Conservation (phyloP, 2,113 vertebrate genomes). For the Amphiprion ocellaris region DNA sequence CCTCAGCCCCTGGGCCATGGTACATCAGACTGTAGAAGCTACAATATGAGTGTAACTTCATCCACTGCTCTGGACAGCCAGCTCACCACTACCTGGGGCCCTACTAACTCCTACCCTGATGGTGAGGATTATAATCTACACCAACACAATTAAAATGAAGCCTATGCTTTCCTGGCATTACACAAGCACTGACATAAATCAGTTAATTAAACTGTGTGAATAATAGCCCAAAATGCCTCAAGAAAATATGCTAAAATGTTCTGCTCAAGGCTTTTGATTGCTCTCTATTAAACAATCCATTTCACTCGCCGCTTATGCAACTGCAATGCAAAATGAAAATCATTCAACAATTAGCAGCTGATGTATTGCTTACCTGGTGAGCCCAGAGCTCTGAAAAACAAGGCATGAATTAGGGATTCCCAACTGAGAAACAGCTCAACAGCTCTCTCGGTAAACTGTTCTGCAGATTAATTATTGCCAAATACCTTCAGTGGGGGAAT, state of each 20-base stretch:
- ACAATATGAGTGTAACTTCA: slow-evolving; percentile 81
- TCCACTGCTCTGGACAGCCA: slow-evolving; percentile 77
- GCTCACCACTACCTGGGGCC: slow-evolving; percentile 76
- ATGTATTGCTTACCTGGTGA: slow-evolving; percentile 53
- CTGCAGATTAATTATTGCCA: slow-evolving; percentile 52
- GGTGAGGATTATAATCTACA: slow-evolving; percentile 66
- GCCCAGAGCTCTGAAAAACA: slow-evolving; percentile 29
- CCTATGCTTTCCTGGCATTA: background rate
- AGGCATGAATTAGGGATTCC: slow-evolving; percentile 35
- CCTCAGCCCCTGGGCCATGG: slow-evolving; percentile 78
- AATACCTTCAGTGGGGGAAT: slow-evolving; percentile 20
- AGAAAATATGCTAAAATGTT: slow-evolving; percentile 37
- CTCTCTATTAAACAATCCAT: slow-evolving; percentile 30
- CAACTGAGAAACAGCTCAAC: slow-evolving; percentile 31
- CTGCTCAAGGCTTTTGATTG: slow-evolving; percentile 30
- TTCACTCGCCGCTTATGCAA: slow-evolving; percentile 18
- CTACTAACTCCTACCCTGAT: slow-evolving; percentile 74
- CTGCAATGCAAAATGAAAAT: slow-evolving; percentile 40
- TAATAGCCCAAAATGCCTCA: slow-evolving; percentile 18
- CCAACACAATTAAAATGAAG: background rate
- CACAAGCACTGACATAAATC: slow-evolving; percentile 4
- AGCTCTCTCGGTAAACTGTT: slow-evolving; percentile 34
- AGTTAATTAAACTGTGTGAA: slow-evolving; percentile 38
- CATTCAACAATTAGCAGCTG: slow-evolving; percentile 43
- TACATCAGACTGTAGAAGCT: slow-evolving; percentile 72